These are phyloP conservation scores for Erebia ligea DNA, from an alignment of 2,888 invertebrate genomes.

Conservation along the genomic window DNA sequence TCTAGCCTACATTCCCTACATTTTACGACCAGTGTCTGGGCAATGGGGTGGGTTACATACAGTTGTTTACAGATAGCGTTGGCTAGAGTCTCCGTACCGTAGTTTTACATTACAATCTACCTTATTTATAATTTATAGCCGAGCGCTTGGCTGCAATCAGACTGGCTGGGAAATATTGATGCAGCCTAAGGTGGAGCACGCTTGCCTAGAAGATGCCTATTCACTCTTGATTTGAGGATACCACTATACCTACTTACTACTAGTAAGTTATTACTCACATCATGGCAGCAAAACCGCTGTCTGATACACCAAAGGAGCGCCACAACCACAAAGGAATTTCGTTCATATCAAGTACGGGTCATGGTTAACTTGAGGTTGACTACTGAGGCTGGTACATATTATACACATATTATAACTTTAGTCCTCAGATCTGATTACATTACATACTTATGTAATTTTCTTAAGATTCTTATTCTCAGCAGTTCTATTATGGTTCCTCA, in stretches of 20 bases:
- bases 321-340: not conserved
- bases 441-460: not conserved
- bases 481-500: not conserved
- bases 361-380: not conserved
- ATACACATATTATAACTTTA: not conserved
- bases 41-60: too few relatives aligned
- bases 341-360: slow-evolving; percentile 1
- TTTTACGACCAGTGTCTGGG: too few relatives aligned
- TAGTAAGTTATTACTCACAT: not conserved
- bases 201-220: too few relatives aligned
- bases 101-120: too few relatives aligned
- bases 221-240: too few relatives aligned
- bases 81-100: too few relatives aligned
- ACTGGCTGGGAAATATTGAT: too few relatives aligned
- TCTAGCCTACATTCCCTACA: too few relatives aligned
- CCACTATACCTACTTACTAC: not conserved
- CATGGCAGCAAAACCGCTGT: not conserved
- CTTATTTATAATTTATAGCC: too few relatives aligned
- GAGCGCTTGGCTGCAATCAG: too few relatives aligned
- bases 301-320: not conserved
- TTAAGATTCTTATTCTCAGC: not conserved
- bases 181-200: too few relatives aligned
- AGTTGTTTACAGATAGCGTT: too few relatives aligned
- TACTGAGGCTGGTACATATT: not conserved
- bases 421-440: not conserved